These are phyloP conservation scores for Cuculus canorus DNA, from an alignment of 2,797 vertebrate genomes.

Conservation along the genomic window DNA sequence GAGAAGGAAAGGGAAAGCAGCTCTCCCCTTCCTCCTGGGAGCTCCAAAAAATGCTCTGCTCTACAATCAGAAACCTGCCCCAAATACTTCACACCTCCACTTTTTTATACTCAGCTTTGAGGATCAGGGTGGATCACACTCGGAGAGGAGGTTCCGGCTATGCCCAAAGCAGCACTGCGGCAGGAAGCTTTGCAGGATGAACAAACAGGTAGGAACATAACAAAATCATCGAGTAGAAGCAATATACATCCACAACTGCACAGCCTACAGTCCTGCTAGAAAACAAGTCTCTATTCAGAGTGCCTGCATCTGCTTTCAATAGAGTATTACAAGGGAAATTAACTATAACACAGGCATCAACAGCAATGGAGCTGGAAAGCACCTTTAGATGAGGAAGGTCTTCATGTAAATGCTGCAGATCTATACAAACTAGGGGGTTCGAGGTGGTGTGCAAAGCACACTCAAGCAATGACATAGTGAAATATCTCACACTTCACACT, in stretches of 20 bases:
- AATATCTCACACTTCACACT: neutral
- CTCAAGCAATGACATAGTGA: accelerated
- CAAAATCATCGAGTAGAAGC: neutral
- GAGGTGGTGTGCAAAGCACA: too few relatives aligned
- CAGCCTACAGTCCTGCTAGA: neutral
- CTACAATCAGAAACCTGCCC: neutral
- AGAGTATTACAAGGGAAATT: constrained; percentile 12
- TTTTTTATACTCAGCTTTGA: neutral
- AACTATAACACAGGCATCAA: neutral
- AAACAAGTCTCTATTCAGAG: neutral
- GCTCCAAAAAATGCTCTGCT: neutral
- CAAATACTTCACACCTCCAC: neutral
- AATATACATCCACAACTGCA: neutral
- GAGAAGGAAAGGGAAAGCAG: neutral
- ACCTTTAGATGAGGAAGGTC: neutral
- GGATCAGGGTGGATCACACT: accelerated
- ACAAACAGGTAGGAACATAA: neutral
- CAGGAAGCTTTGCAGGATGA: neutral
- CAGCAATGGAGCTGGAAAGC: neutral
- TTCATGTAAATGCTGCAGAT: neutral
- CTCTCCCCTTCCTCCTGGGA: neutral
- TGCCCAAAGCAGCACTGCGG: neutral
- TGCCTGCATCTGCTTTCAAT: constrained; percentile 31
- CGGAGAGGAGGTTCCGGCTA: neutral
- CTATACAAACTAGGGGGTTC: neutral